Evolutionary conservation across 2,797 vertebrate species (phyloP).

Genomic region (Lacerta bilineata): DNA sequence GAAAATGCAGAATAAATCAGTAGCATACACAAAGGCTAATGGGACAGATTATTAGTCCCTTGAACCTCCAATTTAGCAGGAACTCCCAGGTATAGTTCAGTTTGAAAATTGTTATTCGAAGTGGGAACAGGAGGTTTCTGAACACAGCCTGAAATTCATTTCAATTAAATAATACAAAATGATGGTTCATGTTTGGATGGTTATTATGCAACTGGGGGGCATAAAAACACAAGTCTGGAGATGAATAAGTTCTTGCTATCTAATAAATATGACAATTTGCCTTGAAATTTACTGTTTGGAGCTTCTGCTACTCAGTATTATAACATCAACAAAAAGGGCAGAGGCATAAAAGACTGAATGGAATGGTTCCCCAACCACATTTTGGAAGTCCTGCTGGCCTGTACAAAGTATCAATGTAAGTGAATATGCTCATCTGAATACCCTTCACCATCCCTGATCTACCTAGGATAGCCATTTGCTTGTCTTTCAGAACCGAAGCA

Average conservation of each 20-base stretch:
- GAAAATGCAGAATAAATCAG: constrained; percentile 38
- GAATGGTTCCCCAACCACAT: neutral
- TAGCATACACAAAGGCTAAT: constrained; percentile 27
- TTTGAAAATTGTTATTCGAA: constrained; percentile 28
- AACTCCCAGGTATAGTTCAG: constrained; percentile 13
- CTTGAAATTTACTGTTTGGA: constrained; percentile 9
- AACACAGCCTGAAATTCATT: constrained; percentile 36
- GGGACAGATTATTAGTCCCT: constrained; percentile 22
- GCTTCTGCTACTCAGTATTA: constrained; percentile 17
- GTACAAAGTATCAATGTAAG: neutral
- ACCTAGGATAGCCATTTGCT: neutral
- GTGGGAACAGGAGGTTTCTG: constrained; percentile 6
- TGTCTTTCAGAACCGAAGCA: neutral
- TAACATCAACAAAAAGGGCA: constrained; percentile 13
- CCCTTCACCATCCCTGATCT: neutral
- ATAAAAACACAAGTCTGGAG: constrained; percentile 7
- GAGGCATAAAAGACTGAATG: neutral
- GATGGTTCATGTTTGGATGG: neutral
- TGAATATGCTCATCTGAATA: neutral
- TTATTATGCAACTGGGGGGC: constrained; percentile 26
- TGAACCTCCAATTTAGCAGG: constrained; percentile 40
- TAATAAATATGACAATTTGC: constrained; percentile 26
- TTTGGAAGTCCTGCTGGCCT: neutral
- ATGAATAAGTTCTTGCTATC: neutral
- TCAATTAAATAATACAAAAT: constrained; percentile 37